Base-by-base conservation (phyloP, 1,140 invertebrate genomes). In the Planococcus citri region DNA sequence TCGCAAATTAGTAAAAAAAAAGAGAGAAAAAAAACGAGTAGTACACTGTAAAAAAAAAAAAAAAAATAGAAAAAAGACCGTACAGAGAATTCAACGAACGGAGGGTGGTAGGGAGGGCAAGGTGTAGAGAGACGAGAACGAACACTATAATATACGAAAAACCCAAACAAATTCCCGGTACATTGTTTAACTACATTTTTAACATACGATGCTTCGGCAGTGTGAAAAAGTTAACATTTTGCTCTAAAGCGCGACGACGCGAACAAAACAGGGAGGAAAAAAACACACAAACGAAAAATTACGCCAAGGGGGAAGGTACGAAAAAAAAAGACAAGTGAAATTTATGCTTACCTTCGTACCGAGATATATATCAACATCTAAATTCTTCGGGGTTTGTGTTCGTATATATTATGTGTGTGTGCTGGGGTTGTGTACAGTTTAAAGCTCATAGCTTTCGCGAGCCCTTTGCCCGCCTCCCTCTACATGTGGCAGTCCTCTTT, bases 271-370 rank as follows among this genome's bases (percentile, higher is more conserved):
- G n/a, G n/a, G n/a, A 51, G n/a, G n/a, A n/a, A n/a, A n/a, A n/a
- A n/a, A n/a, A n/a, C n/a, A n/a, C n/a, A n/a, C n/a, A n/a, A n/a
- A n/a, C n/a, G n/a, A n/a, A n/a, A n/a, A n/a, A n/a, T n/a, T n/a
- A n/a, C n/a, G n/a, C n/a, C n/a, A n/a, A n/a, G n/a, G n/a, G n/a
- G n/a, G n/a, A n/a, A n/a, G n/a, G n/a, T n/a, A n/a, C n/a, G n/a
- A n/a, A n/a, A n/a, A n/a, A n/a, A n/a, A 51, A 51, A 51, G 41
- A 51, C 41, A 51, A 51, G 41, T 51, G 41, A 51, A 51, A 51
- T 51, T 51, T 51, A 51, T 51, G 41, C 41, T 51, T 51, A 51
- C 41, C 41, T 51, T 51, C 41, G 41, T 51, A 51, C 41, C n/a
- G 12, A 51, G 41, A 51, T 51, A 51, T 51, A 51, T 51, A 51